Evolutionary conservation across 2,113 vertebrate genomes (phyloP).

Genomic region (Ceyx cyanopectus): DNA sequence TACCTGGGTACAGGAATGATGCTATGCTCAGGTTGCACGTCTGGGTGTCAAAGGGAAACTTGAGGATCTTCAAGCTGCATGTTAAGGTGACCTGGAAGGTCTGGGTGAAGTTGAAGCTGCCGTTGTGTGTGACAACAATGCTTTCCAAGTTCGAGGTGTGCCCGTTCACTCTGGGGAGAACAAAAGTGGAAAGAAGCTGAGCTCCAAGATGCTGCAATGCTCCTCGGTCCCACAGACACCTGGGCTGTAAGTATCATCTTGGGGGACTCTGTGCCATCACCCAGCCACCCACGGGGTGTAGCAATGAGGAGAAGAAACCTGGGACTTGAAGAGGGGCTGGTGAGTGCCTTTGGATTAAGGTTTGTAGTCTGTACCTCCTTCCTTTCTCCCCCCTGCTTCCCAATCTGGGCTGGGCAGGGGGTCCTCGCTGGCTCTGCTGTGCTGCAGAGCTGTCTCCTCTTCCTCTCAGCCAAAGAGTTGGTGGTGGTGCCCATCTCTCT

Average conservation of each 20-base stretch:
- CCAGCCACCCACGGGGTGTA: fast-evolving
- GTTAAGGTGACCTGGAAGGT: slow-evolving; percentile 50
- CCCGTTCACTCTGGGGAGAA: slow-evolving; percentile 33
- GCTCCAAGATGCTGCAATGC: fast-evolving
- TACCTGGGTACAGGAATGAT: slow-evolving; percentile 46
- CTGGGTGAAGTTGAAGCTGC: neutral
- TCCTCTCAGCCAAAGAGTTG: neutral
- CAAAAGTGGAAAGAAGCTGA: neutral
- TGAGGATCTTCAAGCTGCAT: slow-evolving; percentile 57
- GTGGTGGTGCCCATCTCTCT: neutral
- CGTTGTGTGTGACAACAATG: neutral
- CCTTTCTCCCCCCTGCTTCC: neutral
- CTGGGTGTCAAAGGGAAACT: slow-evolving; percentile 73
- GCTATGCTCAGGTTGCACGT: slow-evolving; percentile 16
- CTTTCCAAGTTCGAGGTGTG: neutral
- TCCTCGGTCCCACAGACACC: neutral
- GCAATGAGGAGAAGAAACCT: neutral
- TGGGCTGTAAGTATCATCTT: neutral
- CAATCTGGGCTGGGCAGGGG: neutral
- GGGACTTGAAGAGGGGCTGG: neutral
- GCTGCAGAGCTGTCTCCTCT: neutral
- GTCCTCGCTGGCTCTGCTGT: neutral
- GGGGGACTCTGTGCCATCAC: neutral
- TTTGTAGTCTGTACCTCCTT: neutral
- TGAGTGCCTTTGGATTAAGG: neutral